phyloP scores from a whole-genome alignment of 1,140 invertebrate species.

The Spodoptera frugiperda region DNA sequence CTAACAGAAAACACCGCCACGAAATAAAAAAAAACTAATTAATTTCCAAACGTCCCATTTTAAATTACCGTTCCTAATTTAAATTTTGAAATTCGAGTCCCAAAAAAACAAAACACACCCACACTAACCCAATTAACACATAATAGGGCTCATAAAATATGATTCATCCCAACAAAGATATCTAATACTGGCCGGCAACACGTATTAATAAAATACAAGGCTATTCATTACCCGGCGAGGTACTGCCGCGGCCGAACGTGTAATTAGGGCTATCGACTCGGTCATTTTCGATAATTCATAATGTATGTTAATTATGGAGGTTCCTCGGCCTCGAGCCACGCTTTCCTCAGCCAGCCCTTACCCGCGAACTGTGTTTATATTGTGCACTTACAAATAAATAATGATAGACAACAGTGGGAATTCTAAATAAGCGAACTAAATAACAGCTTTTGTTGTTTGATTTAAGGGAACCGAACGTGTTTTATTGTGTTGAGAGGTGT shows the following conservation, averaged over 20 bases:
- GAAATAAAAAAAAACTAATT: conserved; percentile 9
- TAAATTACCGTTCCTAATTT: conserved; percentile 37
- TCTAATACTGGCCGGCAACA: conserved; percentile 69
- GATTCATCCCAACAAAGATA: conserved; percentile 72
- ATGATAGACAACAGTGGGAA: conserved; percentile 47
- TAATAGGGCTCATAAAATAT: conserved; percentile 67
- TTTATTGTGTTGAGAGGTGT: conserved; percentile 3
- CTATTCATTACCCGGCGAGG: conserved; percentile 72
- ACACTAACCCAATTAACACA: conserved; percentile 70
- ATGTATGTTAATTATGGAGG: conserved; percentile 83
- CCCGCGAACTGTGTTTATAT: conserved; percentile 49
- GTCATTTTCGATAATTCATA: conserved; percentile 83
- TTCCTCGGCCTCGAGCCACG: conserved; percentile 67
- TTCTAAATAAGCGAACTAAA: conserved; percentile 46
- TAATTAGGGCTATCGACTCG: conserved; percentile 76
- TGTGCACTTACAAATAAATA: conserved; percentile 51
- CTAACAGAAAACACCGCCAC: neutral
- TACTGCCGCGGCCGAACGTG: conserved; percentile 61
- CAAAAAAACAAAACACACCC: conserved; percentile 41
- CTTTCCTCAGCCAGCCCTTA: conserved; percentile 38
- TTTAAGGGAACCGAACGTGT: conserved; percentile 32
- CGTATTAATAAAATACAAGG: conserved; percentile 72
- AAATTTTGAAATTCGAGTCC: conserved; percentile 39
- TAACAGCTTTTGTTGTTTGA: conserved; percentile 45
- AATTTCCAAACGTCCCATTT: conserved; percentile 25